Conservation (phyloP, 2,888 invertebrate species). For the Ormyrus pomaceus region DNA sequence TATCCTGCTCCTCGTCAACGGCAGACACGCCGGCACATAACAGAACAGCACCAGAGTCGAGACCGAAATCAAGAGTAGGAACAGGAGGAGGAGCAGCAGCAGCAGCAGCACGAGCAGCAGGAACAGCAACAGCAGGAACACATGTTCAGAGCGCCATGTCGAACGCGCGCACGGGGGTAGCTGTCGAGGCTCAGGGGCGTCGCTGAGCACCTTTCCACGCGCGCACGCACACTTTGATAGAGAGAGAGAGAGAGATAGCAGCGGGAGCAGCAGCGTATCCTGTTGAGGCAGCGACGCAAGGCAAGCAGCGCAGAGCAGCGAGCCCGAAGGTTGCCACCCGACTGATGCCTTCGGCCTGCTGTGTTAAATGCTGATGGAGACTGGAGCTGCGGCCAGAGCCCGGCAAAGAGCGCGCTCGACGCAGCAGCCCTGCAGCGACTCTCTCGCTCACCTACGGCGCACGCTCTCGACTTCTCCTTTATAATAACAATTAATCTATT, state of each 20-base stretch:
- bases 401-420: background rate
- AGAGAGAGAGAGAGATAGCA: background rate
- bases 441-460: background rate
- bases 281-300: background rate
- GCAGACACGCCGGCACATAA: slow-evolving; percentile 37
- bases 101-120: background rate
- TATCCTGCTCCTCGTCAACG: no score
- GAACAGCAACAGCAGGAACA: background rate
- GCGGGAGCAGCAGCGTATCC: background rate
- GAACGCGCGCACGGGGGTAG: no score
- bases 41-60: background rate
- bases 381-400: slow-evolving; percentile 15
- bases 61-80: background rate
- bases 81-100: background rate
- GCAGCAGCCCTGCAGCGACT: background rate
- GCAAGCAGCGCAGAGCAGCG: slow-evolving; percentile 48
- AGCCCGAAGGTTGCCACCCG: slow-evolving; percentile 72
- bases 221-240: background rate
- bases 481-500: no score
- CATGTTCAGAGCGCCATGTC: background rate
- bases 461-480: no score
- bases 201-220: background rate
- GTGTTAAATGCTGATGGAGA: slow-evolving; percentile 54
- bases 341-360: slow-evolving; percentile 64
- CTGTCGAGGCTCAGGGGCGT: no score